Conservation (phyloP, 2,888 invertebrate species). For the Monochamus alternatus region DNA sequence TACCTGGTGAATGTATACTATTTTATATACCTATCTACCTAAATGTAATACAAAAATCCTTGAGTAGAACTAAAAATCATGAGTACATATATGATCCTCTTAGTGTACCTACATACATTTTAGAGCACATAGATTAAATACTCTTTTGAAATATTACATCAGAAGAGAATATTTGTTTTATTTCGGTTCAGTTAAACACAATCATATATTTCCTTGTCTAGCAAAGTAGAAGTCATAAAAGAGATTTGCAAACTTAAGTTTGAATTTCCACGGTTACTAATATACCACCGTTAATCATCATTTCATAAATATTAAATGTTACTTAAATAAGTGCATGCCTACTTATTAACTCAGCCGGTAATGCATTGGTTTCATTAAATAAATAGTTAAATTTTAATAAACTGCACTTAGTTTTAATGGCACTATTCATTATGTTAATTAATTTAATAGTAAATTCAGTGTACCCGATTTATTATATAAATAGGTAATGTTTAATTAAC, state of each 20-base stretch:
- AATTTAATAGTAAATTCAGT: conserved; percentile 21
- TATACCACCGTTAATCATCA: conserved; percentile 2
- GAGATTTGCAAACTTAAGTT: not conserved
- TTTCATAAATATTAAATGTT: conserved; percentile 18
- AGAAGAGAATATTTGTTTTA: no score
- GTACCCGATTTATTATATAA: not conserved
- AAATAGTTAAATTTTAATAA: conserved; percentile 23
- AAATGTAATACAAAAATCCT: no score
- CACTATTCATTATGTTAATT: conserved; percentile 22
- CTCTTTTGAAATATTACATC: no score
- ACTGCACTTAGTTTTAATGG: conserved; percentile 5
- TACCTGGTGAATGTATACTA: no score
- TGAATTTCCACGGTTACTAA: not conserved
- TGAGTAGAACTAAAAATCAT: no score
- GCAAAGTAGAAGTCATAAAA: not conserved
- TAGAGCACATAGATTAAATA: no score
- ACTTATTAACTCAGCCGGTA: conserved; percentile 9
- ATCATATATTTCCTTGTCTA: no score
- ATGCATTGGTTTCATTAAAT: conserved; percentile 2
- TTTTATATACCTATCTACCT: no score
- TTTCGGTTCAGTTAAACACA: no score
- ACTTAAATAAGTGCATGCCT: conserved; percentile 11
- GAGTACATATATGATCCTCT: no score
- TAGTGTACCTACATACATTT: no score
- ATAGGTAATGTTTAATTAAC: not conserved